Evolutionary conservation across 2,888 invertebrate species (phyloP).

Genomic region (Seladonia tumulorum): DNA sequence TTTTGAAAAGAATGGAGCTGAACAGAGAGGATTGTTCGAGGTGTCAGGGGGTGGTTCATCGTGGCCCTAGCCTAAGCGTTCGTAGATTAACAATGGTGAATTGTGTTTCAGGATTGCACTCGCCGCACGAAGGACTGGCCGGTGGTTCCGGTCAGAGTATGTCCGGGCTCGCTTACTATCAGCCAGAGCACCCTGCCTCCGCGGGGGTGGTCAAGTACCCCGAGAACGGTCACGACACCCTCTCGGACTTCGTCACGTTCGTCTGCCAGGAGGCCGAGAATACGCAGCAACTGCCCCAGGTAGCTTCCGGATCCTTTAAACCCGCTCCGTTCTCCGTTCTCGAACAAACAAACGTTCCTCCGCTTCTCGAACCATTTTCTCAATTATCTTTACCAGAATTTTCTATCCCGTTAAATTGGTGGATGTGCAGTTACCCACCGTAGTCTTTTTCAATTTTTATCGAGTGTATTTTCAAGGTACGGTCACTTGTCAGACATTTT

Average conservation of each 20-base stretch:
- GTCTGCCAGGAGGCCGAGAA: slow-evolving; percentile 97
- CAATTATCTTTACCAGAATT: not conserved
- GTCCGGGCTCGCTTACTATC: slow-evolving; percentile 85
- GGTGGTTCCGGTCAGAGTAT: slow-evolving; percentile 85
- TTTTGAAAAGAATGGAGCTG: not conserved
- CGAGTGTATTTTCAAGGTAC: not conserved
- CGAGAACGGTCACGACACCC: slow-evolving; percentile 95
- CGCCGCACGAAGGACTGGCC: slow-evolving; percentile 85
- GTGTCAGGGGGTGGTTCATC: slow-evolving; percentile 72
- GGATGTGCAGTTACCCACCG: not conserved
- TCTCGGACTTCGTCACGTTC: slow-evolving; percentile 98
- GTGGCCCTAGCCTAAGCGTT: slow-evolving; percentile 59
- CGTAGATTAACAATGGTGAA: slow-evolving; percentile 51
- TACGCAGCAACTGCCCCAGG: slow-evolving; percentile 91
- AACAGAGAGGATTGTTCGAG: not conserved
- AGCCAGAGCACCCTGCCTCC: slow-evolving; percentile 85
- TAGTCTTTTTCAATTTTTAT: not conserved
- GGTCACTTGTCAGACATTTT: no score
- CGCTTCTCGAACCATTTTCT: not conserved
- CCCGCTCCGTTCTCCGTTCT: slow-evolving; percentile 41
- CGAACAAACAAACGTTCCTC: not conserved
- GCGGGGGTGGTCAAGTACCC: slow-evolving; percentile 88
- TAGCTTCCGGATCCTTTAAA: slow-evolving; percentile 81
- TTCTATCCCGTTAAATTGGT: not conserved
- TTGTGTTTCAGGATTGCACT: slow-evolving; percentile 84